Percentiles rank a stretch among this genome's conserved stretches.
These are phyloP conservation scores for Teleogryllus occipitalis DNA, from an alignment of 1,140 invertebrate species.

Conservation along the genomic window DNA sequence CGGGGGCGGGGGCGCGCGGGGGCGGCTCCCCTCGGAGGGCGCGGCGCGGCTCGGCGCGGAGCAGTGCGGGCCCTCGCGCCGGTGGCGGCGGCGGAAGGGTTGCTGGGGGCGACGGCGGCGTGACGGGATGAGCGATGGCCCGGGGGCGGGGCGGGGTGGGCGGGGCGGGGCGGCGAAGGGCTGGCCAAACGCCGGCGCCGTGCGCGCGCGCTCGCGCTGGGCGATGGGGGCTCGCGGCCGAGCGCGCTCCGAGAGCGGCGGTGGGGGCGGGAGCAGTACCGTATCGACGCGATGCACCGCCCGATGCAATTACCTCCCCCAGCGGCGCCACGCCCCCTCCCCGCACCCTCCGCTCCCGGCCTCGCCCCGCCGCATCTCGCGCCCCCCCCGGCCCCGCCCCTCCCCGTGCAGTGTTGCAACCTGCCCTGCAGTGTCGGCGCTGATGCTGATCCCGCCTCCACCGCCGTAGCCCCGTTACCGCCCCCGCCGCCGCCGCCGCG, in stretches of 20 bases:
- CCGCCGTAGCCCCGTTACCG: too few relatives aligned
- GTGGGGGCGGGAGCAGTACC: too few relatives aligned
- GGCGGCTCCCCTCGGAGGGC: not conserved
- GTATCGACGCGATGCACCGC: conserved; percentile 2
- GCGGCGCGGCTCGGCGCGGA: not conserved
- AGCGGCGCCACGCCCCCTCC: too few relatives aligned
- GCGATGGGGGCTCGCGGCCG: too few relatives aligned
- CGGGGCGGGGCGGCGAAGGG: too few relatives aligned
- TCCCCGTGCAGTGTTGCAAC: not conserved
- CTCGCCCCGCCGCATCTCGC: not conserved
- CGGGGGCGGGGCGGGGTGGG: not conserved
- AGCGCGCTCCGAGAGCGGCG: too few relatives aligned
- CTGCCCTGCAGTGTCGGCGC: not conserved
- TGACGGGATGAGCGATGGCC: not conserved
- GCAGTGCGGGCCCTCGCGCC: not conserved
- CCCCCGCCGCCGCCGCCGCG: too few relatives aligned
- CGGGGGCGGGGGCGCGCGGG: too few relatives aligned
- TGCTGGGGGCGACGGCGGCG: not conserved
- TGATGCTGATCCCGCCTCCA: not conserved
- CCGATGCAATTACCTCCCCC: not conserved
- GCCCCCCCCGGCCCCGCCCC: too few relatives aligned
- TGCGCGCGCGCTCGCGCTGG: too few relatives aligned
- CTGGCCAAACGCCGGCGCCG: too few relatives aligned
- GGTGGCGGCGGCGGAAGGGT: not conserved
- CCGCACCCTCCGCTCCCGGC: too few relatives aligned